phyloP scores from a whole-genome alignment of 37 sponge, comb jelly and placozoan genomes.

The Petrosia ficiformis region DNA sequence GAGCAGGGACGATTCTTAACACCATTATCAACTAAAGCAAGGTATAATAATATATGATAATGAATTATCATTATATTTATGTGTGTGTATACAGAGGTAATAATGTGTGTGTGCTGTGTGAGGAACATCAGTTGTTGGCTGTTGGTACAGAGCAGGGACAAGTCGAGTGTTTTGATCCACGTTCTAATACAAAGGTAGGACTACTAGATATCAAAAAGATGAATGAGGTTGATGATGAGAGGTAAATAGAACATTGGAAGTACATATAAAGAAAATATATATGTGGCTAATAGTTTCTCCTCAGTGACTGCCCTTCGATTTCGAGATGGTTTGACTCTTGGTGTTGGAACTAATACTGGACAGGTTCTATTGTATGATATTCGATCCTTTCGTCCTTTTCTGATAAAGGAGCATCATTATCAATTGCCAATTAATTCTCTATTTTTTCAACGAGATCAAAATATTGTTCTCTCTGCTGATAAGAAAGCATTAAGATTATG shows the following conservation, averaged over 20 bases:
- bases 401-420: conserved; percentile 88
- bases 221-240: too few relatives aligned
- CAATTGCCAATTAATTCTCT: conserved; percentile 83
- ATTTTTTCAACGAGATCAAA: conserved; percentile 54
- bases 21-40: conserved; percentile 61
- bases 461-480: conserved; percentile 83
- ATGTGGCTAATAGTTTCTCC: too few relatives aligned
- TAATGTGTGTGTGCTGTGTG: conserved; percentile 72
- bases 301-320: conserved; percentile 76
- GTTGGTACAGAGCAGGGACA: conserved; percentile 83
- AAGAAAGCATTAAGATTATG: conserved; percentile 84
- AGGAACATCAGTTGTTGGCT: conserved; percentile 79
- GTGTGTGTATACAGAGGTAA: too few relatives aligned
- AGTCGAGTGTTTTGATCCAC: conserved; percentile 97
- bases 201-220: conserved; percentile 45
- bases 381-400: conserved; percentile 62
- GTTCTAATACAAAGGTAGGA: conserved; percentile 66
- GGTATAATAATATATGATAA: conserved; percentile 19
- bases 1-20: conserved; percentile 85
- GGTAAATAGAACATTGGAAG: too few relatives aligned
- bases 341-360: conserved; percentile 82
- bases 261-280: not conserved
- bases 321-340: conserved; percentile 72
- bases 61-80: too few relatives aligned
- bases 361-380: conserved; percentile 93